These are phyloP conservation scores for Sylvilagus floridanus DNA, from an alignment of 2,797 vertebrate species.

Conservation along the genomic window DNA sequence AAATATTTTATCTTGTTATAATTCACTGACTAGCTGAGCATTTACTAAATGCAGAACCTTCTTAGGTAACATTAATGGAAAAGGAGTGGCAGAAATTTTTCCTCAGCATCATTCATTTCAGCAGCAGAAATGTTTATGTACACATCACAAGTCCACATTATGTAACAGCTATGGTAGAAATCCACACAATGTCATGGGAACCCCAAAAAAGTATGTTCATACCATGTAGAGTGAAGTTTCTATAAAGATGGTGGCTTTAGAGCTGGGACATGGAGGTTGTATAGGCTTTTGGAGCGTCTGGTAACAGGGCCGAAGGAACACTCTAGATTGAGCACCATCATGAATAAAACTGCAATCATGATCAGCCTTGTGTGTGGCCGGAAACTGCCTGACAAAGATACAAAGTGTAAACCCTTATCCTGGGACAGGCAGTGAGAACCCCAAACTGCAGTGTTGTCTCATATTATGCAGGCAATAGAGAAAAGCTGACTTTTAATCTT, in stretches of 20 bases:
- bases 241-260: neutral
- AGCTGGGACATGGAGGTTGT: neutral
- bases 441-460: neutral
- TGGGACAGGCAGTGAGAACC: neutral
- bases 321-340: neutral
- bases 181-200: neutral
- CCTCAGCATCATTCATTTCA: neutral
- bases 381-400: neutral
- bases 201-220: neutral
- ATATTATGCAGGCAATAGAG: neutral
- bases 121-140: neutral
- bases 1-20: neutral
- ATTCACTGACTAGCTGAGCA: neutral
- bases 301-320: neutral
- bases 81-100: neutral
- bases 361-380: neutral
- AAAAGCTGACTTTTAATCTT: neutral
- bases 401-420: accelerated
- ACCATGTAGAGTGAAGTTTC: neutral
- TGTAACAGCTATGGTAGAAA: neutral
- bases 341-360: neutral
- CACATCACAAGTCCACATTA: neutral
- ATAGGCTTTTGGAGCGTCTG: too few species aligned
- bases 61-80: neutral
- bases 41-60: neutral